A percentile compares a stretch with the other conserved stretches of the same genome.
These are phyloP conservation scores for Cynoglossus semilaevis DNA, from an alignment of 2,113 vertebrate genomes.

Conservation along the genomic window DNA sequence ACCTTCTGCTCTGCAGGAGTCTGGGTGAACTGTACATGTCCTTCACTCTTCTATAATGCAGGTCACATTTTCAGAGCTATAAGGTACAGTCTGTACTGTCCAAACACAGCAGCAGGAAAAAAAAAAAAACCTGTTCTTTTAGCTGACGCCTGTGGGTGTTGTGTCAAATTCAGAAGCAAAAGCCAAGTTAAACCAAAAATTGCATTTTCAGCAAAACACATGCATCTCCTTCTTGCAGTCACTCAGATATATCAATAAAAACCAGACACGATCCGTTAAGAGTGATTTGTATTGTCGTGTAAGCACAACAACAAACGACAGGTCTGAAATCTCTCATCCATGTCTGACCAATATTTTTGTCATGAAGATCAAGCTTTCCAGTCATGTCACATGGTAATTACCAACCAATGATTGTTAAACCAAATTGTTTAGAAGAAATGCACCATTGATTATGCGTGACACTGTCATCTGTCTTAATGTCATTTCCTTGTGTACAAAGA, in stretches of 20 bases:
- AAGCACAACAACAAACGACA: background rate
- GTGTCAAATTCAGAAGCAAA: conserved; percentile 52
- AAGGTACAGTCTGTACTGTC: conserved; percentile 23
- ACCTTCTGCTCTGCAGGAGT: background rate
- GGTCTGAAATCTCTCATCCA: background rate
- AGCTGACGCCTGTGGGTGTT: conserved; percentile 46
- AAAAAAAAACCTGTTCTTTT: conserved; percentile 42
- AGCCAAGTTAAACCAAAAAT: conserved; percentile 45
- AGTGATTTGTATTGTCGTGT: background rate
- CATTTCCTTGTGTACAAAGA: conserved; percentile 15
- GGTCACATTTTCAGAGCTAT: conserved; percentile 1
- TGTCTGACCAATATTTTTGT: conserved; percentile 8
- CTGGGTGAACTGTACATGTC: conserved; percentile 3
- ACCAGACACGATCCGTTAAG: conserved; percentile 6
- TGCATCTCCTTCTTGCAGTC: conserved; percentile 18
- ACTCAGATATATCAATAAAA: conserved; percentile 14
- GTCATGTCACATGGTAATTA: conserved; percentile 36
- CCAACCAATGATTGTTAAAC: conserved; percentile 39
- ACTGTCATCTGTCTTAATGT: conserved; percentile 48
- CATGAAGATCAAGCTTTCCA: conserved; percentile 20
- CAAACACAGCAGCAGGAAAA: conserved; percentile 31
- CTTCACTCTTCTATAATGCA: conserved; percentile 1
- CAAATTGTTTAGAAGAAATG: conserved; percentile 30
- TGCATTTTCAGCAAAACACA: conserved; percentile 25
- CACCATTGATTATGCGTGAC: conserved; percentile 31